Conservation (phyloP, 2,113 vertebrate genomes). For the Entelurus aequoreus region DNA sequence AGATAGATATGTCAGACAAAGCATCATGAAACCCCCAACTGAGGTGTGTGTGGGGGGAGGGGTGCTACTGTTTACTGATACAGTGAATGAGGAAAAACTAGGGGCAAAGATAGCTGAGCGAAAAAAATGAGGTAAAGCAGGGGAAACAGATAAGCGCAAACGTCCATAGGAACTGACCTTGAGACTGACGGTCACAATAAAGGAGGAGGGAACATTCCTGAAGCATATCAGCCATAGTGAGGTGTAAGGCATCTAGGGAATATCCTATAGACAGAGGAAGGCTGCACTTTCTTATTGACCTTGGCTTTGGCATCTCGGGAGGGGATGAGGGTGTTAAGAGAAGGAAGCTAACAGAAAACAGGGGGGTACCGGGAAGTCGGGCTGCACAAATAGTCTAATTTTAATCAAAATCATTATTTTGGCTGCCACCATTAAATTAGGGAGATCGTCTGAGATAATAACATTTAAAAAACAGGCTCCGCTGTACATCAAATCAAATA, state of each 20-base stretch:
- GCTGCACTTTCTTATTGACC: constrained; percentile 61
- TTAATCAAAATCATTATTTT: too few species aligned
- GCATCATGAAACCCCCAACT: constrained; percentile 30
- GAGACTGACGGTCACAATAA: constrained; percentile 60
- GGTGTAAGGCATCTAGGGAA: constrained; percentile 54
- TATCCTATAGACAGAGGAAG: constrained; percentile 47
- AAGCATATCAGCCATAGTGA: constrained; percentile 41
- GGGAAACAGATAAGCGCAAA: constrained; percentile 57
- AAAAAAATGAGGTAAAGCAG: constrained; percentile 19
- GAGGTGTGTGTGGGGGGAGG: background rate
- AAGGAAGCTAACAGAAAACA: constrained; percentile 28
- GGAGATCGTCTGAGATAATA: too few species aligned
- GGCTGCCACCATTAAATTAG: too few species aligned
- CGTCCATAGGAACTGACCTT: constrained; percentile 65
- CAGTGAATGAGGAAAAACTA: constrained; percentile 21
- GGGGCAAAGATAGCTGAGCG: constrained; percentile 30
- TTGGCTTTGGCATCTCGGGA: constrained; percentile 58
- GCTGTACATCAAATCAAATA: too few species aligned
- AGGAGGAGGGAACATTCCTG: constrained; percentile 58
- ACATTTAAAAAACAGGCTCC: too few species aligned
- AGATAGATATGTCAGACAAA: constrained; percentile 36
- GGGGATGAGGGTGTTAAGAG: constrained; percentile 38
- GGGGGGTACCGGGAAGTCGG: constrained; percentile 36
- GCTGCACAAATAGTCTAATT: constrained; percentile 1
- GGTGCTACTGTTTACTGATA: constrained; percentile 41